Conservation (phyloP, 2,113 vertebrate genomes). For the Rousettus leschenaultii region DNA sequence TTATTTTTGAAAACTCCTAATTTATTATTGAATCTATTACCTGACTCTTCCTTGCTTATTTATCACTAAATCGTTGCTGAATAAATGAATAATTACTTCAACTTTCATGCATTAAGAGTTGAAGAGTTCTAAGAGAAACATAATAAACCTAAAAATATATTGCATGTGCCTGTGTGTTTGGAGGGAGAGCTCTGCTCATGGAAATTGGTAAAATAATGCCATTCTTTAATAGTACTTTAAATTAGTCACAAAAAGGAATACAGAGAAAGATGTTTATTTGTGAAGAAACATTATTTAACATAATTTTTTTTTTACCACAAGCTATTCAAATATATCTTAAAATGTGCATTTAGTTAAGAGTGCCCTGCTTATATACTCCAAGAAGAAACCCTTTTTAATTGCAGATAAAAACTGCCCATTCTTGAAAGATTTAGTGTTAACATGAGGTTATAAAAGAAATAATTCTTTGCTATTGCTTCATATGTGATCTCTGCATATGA, state of each 20-base stretch:
- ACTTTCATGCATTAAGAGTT: not conserved
- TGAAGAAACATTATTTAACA: not conserved
- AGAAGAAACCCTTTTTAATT: not conserved
- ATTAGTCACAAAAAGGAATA: not conserved
- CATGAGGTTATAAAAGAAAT: not conserved
- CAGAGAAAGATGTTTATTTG: not conserved
- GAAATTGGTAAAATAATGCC: conserved; percentile 7
- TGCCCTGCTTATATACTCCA: not conserved
- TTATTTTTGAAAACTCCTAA: not conserved
- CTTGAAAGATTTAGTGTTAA: not conserved
- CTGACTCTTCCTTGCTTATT: not conserved
- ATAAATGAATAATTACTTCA: not conserved
- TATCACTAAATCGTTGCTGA: not conserved
- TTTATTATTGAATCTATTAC: not conserved
- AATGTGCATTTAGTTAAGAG: not conserved
- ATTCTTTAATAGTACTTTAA: not conserved
- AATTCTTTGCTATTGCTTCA: not conserved
- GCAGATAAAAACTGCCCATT: not conserved
- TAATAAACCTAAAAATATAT: not conserved
- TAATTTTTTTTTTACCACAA: not conserved
- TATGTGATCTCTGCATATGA: not conserved
- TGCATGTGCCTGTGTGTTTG: not conserved
- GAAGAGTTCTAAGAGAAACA: not conserved
- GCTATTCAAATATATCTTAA: not conserved
- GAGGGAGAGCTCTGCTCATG: not conserved